These are phyloP conservation scores for Lepidothrix coronata DNA, from an alignment of 2,113 vertebrate genomes.

Conservation along the genomic window DNA sequence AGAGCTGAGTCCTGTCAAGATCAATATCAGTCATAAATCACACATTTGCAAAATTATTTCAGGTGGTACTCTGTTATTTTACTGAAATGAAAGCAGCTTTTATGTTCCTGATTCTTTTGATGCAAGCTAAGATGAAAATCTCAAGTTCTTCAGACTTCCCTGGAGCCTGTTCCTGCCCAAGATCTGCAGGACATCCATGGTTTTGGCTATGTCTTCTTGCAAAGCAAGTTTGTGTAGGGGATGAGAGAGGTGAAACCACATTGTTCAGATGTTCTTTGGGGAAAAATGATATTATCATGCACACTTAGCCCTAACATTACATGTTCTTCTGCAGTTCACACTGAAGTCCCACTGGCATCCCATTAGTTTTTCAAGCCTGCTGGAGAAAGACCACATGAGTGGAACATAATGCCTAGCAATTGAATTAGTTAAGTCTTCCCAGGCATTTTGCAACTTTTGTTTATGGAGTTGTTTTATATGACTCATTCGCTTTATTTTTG, in stretches of 20 bases:
- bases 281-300: background rate
- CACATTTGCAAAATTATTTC: background rate
- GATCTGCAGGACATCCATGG: background rate
- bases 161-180: background rate
- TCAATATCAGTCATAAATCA: background rate
- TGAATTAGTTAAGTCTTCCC: conserved; percentile 16
- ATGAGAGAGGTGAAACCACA: background rate
- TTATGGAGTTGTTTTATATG: conserved; percentile 25
- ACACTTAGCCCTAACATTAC: background rate
- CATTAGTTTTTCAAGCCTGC: background rate
- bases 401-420: background rate
- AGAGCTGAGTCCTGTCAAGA: background rate
- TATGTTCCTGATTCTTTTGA: background rate
- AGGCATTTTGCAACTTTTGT: conserved; percentile 37
- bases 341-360: background rate
- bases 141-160: background rate
- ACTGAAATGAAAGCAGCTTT: background rate
- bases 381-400: background rate
- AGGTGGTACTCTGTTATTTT: background rate
- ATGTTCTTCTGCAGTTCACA: background rate
- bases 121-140: background rate
- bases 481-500: conserved; percentile 36
- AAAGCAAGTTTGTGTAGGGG: background rate
- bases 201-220: background rate
- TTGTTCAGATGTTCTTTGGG: background rate